These are phyloP conservation scores for Drosophila pruinosa DNA, from an alignment of 1,140 invertebrate genomes.

Conservation along the genomic window DNA sequence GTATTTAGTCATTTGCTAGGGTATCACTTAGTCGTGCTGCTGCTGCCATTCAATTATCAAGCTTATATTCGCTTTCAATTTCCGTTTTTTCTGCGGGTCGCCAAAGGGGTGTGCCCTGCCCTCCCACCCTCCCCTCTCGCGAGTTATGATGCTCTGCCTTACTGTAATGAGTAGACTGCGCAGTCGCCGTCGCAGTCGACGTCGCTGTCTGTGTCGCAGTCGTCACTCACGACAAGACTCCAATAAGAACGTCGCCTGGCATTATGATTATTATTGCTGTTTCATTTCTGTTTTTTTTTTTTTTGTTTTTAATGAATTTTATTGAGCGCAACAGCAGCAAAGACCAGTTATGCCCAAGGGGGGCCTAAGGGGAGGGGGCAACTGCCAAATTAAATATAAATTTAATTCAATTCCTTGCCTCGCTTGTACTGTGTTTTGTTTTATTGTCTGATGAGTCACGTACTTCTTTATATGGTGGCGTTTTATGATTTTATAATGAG, in stretches of 20 bases:
- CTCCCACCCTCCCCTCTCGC: no score
- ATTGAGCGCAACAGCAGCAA: slow-evolving; percentile 56
- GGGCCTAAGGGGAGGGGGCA: not conserved
- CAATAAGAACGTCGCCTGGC: slow-evolving; percentile 31
- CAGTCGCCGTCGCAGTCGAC: slow-evolving; percentile 9
- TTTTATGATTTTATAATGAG: not conserved
- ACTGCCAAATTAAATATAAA: slow-evolving; percentile 39
- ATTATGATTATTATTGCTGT: slow-evolving; percentile 55
- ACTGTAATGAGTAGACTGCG: slow-evolving; percentile 44
- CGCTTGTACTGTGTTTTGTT: not conserved
- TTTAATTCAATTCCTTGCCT: slow-evolving; percentile 8
- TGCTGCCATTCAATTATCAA: not conserved
- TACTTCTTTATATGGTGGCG: not conserved
- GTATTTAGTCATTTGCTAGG: not conserved
- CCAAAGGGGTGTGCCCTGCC: slow-evolving; percentile 38
- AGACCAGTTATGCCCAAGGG: slow-evolving; percentile 23
- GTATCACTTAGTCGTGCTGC: not conserved
- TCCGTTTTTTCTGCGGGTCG: slow-evolving; percentile 60
- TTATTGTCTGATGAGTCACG: slow-evolving; percentile 12
- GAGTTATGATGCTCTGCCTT: slow-evolving; percentile 35
- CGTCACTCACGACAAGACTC: slow-evolving; percentile 17
- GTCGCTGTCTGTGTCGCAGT: not conserved
- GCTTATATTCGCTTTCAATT: slow-evolving; percentile 63
- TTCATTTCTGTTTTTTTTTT: no score
- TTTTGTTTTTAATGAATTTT: slow-evolving; percentile 70